Evolutionary conservation across 2,888 invertebrate genomes (phyloP).

Genomic region (Melolontha melolontha): DNA sequence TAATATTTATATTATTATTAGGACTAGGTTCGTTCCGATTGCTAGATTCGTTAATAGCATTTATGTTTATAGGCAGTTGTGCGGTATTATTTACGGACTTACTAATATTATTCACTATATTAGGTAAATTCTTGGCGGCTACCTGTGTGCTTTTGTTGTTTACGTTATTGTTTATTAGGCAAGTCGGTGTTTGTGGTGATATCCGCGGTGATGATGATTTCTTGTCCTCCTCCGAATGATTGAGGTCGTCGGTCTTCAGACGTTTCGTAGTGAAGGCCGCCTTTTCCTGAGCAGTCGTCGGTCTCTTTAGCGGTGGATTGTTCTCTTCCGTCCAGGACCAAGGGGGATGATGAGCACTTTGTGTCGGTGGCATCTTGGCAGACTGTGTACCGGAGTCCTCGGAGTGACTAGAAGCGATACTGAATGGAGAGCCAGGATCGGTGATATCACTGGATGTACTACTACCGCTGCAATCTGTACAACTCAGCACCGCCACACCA

Average conservation of each 20-base stretch:
- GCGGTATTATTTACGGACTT: constrained; percentile 38
- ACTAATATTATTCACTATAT: constrained; percentile 40
- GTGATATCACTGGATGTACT: constrained; percentile 82
- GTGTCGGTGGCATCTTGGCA: constrained; percentile 61
- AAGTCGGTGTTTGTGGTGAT: constrained; percentile 55
- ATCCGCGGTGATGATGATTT: constrained; percentile 42
- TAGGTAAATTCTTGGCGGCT: constrained; percentile 37
- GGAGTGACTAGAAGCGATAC: constrained; percentile 71
- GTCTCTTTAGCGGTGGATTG: constrained; percentile 50
- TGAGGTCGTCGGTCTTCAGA: constrained; percentile 50
- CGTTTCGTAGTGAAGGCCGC: constrained; percentile 54
- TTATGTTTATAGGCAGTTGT: constrained; percentile 26
- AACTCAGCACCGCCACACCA: constrained; percentile 86
- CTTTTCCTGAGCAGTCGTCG: constrained; percentile 44
- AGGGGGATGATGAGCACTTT: constrained; percentile 54
- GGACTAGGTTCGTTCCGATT: constrained; percentile 52
- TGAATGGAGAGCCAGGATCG: constrained; percentile 87
- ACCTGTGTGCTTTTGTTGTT: constrained; percentile 48
- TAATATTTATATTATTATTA: constrained; percentile 42
- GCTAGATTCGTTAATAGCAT: constrained; percentile 20
- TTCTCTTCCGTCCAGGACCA: constrained; percentile 56
- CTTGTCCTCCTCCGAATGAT: constrained; percentile 44
- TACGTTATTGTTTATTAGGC: constrained; percentile 53
- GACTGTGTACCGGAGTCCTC: constrained; percentile 62
- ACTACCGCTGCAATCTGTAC: constrained; percentile 76